A percentile compares a stretch with the other conserved stretches of the same genome.
Conservation (phyloP, 2,113 vertebrate genomes). For the Leptocoma aspasia region DNA sequence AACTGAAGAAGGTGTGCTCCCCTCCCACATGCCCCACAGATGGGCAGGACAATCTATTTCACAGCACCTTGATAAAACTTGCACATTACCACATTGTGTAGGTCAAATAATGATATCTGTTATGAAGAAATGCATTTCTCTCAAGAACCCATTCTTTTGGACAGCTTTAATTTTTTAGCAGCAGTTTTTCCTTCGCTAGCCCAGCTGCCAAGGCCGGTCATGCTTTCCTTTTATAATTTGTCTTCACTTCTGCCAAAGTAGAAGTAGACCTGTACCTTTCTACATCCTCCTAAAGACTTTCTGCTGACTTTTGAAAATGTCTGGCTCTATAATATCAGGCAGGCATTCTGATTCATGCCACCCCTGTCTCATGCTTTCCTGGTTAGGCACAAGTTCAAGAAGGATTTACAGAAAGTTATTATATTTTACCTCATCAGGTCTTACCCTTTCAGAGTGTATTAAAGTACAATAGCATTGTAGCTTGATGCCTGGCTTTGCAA, state of each 20-base stretch:
- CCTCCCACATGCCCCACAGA: rapidly evolving
- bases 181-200: neutral
- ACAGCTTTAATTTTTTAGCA: neutral
- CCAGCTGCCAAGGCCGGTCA: neutral
- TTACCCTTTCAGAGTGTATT: neutral
- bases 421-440: neutral
- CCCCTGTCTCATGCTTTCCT: neutral
- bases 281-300: neutral
- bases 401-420: neutral
- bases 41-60: neutral
- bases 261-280: neutral
- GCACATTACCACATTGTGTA: rapidly evolving
- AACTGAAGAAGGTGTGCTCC: neutral
- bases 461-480: neutral
- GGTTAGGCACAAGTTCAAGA: neutral
- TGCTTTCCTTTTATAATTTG: neutral
- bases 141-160: neutral
- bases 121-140: neutral
- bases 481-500: neutral
- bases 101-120: neutral
- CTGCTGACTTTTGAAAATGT: neutral
- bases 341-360: neutral
- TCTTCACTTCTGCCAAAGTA: neutral
- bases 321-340: neutral
- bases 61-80: neutral